These are phyloP conservation scores for Lepus timidus DNA, from an alignment of 2,113 vertebrate species.

Conservation along the genomic window DNA sequence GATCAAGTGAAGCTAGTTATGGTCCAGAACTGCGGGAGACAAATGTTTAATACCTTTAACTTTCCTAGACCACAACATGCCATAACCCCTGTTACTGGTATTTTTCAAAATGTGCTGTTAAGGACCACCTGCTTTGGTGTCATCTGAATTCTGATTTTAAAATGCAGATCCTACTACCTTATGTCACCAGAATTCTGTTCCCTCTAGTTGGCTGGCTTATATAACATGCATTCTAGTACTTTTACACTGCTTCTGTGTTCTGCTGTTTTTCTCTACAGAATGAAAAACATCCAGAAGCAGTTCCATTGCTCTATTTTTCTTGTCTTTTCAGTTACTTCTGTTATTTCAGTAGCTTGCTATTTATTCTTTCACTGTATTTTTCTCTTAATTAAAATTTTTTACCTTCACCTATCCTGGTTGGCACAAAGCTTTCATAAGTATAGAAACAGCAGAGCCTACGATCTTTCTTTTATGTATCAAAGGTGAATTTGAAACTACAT, in stretches of 20 bases:
- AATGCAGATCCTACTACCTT: background rate
- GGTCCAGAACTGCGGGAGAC: constrained; percentile 24
- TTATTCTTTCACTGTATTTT: constrained; percentile 30
- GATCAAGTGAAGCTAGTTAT: constrained; percentile 17
- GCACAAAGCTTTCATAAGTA: constrained; percentile 5
- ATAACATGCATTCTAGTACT: constrained; percentile 61
- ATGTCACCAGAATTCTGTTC: constrained; percentile 41
- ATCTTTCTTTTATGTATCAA: background rate
- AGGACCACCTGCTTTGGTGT: background rate
- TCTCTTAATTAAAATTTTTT: background rate
- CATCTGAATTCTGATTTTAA: constrained; percentile 50
- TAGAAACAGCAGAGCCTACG: background rate
- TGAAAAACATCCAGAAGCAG: constrained; percentile 26
- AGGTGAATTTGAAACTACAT: constrained; percentile 44
- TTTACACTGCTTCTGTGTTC: constrained; percentile 45
- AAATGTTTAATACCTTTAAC: constrained; percentile 27
- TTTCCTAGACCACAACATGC: background rate
- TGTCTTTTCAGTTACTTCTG: background rate
- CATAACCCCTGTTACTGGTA: background rate
- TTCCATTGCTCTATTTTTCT: constrained; percentile 10
- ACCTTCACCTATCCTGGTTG: background rate
- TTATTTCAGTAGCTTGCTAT: constrained; percentile 3
- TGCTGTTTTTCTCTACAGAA: constrained; percentile 14
- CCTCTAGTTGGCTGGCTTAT: constrained; percentile 61
- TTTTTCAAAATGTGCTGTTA: background rate